Evolutionary conservation across 2,113 vertebrate species (phyloP), one percentile per base, ranked within the genome.

Genomic region (Calypte anna): DNA sequence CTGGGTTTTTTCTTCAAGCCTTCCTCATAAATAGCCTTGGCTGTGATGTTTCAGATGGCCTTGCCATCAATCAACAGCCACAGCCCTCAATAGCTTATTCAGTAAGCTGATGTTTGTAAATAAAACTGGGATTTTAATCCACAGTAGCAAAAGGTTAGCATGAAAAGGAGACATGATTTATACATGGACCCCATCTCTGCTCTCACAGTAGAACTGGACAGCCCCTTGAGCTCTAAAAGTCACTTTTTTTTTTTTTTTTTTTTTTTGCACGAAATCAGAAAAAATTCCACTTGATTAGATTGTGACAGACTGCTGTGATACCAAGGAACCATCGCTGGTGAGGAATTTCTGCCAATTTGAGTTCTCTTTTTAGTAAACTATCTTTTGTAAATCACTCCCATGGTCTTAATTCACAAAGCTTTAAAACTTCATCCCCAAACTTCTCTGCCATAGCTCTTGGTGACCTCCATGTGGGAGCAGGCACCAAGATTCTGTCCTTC

Each of bases 91-190:
- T 5, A 59, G 80, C 25, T 92, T 85, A 18, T 75, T 72, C 92
- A 31, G 94, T 5, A 63, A 64, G 19, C 48, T 66, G 73, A 6
- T 76, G 89, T 93, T 89, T 93, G 81, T 94, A 96, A 96, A 96
- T 74, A 90, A 89, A 87, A 54, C 1, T 3, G 54, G 86, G 81
- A 51, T 82, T 86, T 95, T 88, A 79, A 91, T 86, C 83, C 73
- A 15, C 2, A 0, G 0, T 22, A 64, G 77, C 53, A 55, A 91
- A 93, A 91, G 77, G 58, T 50, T 86, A 46, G 5, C 25, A 64
- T 87, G 91, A 73, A 87, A 82, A 87, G n/a, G 16, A n/a, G 9
- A 46, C 25, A 46, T 43, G 40, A 48, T 89, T 93, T 75, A 43
- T 3, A 14, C 2, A 0, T 13, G 6, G 66, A 31, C 50, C 24